These are phyloP conservation scores for Menidia menidia DNA, from an alignment of 2,797 vertebrate species.

Conservation along the genomic window DNA sequence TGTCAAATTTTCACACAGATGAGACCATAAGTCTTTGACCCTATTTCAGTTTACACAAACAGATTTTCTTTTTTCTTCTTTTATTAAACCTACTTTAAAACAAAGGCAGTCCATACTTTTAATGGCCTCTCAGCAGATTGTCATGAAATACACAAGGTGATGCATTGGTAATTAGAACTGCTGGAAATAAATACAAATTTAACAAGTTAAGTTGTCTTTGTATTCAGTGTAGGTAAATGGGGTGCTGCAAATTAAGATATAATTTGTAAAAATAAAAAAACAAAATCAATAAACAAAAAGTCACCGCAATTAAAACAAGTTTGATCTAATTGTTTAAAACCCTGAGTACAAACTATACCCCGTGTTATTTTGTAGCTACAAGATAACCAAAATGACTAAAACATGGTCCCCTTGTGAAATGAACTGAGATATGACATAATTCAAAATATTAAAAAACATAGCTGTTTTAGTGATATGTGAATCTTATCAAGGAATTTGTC, in stretches of 20 bases:
- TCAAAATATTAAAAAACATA: neutral
- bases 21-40: conserved; percentile 35
- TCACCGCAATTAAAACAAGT: neutral
- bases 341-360: neutral
- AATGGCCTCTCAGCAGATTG: conserved; percentile 35
- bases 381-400: neutral
- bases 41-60: conserved; percentile 8
- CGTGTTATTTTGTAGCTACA: neutral
- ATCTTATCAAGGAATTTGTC: neutral
- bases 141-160: neutral
- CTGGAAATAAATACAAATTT: conserved; percentile 9
- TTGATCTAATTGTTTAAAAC: neutral
- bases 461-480: neutral
- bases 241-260: neutral
- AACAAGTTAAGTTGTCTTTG: neutral
- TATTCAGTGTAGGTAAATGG: neutral
- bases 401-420: neutral
- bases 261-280: neutral
- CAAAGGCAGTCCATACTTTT: conserved; percentile 27
- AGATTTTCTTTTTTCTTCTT: conserved; percentile 1
- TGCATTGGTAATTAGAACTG: conserved; percentile 6
- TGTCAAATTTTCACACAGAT: conserved; percentile 46
- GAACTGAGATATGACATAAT: neutral
- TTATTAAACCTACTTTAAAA: conserved; percentile 15
- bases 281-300: too few relatives aligned